Conservation (phyloP, 2,113 vertebrate species). For the Nicator chloris region DNA sequence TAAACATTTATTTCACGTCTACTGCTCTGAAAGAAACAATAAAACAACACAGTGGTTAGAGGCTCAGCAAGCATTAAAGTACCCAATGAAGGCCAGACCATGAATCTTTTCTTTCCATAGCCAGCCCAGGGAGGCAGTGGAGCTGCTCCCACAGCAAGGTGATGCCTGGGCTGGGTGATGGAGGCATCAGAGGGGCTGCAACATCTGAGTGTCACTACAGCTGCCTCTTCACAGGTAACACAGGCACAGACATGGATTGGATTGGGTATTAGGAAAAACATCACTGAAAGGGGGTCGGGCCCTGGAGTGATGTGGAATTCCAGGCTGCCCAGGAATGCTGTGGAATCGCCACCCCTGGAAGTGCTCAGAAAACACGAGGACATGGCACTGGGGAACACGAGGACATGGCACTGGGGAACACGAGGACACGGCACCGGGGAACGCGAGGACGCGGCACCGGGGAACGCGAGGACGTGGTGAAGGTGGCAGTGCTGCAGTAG, state of each 20-base stretch:
- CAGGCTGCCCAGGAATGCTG: not conserved
- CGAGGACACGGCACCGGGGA: too few species aligned
- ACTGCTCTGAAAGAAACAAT: conserved; percentile 32
- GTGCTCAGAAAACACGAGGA: rapidly evolving
- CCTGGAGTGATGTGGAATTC: too few species aligned
- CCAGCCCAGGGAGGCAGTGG: not conserved
- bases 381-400: too few species aligned
- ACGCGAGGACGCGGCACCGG: too few species aligned
- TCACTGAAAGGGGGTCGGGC: not conserved
- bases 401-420: too few species aligned
- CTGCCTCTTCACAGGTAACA: not conserved
- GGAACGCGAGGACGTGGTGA: too few species aligned
- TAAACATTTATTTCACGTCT: conserved; percentile 52
- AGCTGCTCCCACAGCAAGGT: not conserved
- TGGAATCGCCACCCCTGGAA: not conserved
- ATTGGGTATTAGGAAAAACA: not conserved
- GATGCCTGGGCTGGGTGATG: not conserved
- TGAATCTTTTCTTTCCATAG: not conserved
- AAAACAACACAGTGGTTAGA: not conserved
- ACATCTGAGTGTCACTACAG: not conserved
- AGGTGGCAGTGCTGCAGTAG: not conserved
- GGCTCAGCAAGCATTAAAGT: conserved; percentile 17
- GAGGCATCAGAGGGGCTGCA: not conserved
- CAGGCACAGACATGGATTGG: not conserved
- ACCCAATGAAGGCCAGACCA: not conserved